Percentiles rank a stretch among this genome's conserved stretches.
phyloP scores from a whole-genome alignment of 2,888 invertebrate genomes.

The Rhogogaster chlorosoma region DNA sequence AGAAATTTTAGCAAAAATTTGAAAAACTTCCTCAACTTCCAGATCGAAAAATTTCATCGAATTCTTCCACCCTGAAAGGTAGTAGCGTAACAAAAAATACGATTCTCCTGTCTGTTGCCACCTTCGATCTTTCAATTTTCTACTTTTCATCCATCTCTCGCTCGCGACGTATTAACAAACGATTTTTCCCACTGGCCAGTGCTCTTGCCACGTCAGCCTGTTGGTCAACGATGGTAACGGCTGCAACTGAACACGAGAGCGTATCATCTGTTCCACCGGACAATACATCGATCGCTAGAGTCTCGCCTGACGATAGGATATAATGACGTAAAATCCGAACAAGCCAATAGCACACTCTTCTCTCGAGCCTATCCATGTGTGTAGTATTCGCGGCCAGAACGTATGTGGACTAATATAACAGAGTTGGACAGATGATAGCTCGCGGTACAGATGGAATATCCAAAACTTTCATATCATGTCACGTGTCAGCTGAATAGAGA shows the following conservation, averaged over 20 bases:
- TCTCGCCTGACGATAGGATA: neutral
- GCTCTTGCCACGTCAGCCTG: neutral
- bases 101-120: neutral
- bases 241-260: conserved; percentile 14
- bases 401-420: neutral
- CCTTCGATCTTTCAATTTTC: conserved; percentile 17
- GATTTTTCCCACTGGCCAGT: conserved; percentile 15
- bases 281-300: conserved; percentile 30
- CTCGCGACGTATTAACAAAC: conserved; percentile 22
- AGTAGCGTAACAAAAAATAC: neutral
- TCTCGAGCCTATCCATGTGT: neutral
- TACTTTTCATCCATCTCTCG: conserved; percentile 32
- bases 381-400: neutral
- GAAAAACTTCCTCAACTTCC: neutral
- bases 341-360: conserved; percentile 7
- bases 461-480: conserved; percentile 26
- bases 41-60: neutral
- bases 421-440: conserved; percentile 16
- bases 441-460: conserved; percentile 20
- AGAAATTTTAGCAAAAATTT: neutral
- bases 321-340: conserved; percentile 17
- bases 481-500: conserved; percentile 5
- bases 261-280: conserved; percentile 33
- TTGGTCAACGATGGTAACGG: conserved; percentile 37
- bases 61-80: neutral